Percentiles rank a stretch among this genome's conserved stretches.
Evolutionary conservation across 2,888 invertebrate genomes (phyloP).

Genomic region (Ethmia dodecea): DNA sequence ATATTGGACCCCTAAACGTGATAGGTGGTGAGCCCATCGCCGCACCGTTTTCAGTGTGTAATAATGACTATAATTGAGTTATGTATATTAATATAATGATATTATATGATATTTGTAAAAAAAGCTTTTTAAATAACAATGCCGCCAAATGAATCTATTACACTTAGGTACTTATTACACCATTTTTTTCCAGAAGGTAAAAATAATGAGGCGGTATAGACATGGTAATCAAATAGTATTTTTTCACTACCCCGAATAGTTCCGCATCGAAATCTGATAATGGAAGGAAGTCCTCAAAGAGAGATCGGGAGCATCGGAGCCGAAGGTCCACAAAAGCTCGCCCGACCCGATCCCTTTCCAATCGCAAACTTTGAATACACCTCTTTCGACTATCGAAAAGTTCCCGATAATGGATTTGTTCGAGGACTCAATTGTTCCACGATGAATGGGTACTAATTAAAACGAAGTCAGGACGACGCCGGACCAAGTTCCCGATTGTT

Average conservation of each 20-base stretch:
- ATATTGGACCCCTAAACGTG: no score
- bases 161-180: no score
- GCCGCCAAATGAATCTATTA: no score
- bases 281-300: conserved; percentile 12
- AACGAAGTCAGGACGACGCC: conserved; percentile 71
- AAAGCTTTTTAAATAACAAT: no score
- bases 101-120: no score
- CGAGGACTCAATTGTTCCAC: conserved; percentile 71
- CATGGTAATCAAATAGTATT: no score
- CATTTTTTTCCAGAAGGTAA: neutral
- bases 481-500: conserved; percentile 71
- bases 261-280: conserved; percentile 11
- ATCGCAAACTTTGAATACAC: conserved; percentile 68
- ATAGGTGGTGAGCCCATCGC: no score
- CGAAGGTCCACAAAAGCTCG: conserved; percentile 43
- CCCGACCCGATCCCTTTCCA: conserved; percentile 46
- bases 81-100: no score
- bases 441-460: conserved; percentile 78
- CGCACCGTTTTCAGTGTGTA: no score
- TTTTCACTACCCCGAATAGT: no score
- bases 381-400: conserved; percentile 75
- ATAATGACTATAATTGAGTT: no score
- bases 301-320: conserved; percentile 31
- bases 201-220: neutral
- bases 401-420: conserved; percentile 74